Base-by-base conservation (phyloP, 2,888 invertebrate genomes). In the Parnassius orleans region DNA sequence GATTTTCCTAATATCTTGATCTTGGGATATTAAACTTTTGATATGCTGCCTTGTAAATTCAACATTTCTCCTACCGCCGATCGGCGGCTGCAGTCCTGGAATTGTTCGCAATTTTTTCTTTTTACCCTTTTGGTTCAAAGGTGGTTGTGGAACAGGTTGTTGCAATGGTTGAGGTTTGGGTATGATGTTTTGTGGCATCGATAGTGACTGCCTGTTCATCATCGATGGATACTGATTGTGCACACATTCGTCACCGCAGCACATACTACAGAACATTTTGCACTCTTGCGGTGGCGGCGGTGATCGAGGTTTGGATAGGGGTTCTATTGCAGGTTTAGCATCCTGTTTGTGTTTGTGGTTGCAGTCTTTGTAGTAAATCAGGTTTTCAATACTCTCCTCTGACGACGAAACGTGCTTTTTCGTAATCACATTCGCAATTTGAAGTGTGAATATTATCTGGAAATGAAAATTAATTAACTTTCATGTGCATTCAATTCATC, bases 1-100 rank as follows among this genome's bases (percentile, higher is more conserved):
- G 48, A 91, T 90, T 73, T 84, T 87, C 67, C 84, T 83, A n/a
- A 91, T 87, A 63, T 91, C 90, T 2, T 79, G 77, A 63, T 91
- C 90, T 41, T 87, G 77, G 0, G 88, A 78, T 42, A 91, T 86
- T 9, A 91, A 60, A 5, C 72, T 77, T 63, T 87, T 88, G 3
- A 91, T 88, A 53, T 79, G 79, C 3, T 88, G 86, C 57, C 85
- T 86, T 0, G 90, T 84, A 42, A 84, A 79, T 0, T 80, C 82
- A 1, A 75, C 69, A 24, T 77, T 74, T 69, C 87, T 75, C 65
- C 87, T 76, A 1, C 69, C 71, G 1, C 72, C 74, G 2, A 80
- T 67, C 0, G 79, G 79, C 19, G 68, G 69, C 0, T 69, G 59
- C 2, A 67, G 19, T 12, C 55, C 44, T 3, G 70, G 67, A 19